A percentile compares a stretch with the other conserved stretches of the same genome.
phyloP scores from a whole-genome alignment of 2,797 vertebrate species.

The Erethizon dorsatum region DNA sequence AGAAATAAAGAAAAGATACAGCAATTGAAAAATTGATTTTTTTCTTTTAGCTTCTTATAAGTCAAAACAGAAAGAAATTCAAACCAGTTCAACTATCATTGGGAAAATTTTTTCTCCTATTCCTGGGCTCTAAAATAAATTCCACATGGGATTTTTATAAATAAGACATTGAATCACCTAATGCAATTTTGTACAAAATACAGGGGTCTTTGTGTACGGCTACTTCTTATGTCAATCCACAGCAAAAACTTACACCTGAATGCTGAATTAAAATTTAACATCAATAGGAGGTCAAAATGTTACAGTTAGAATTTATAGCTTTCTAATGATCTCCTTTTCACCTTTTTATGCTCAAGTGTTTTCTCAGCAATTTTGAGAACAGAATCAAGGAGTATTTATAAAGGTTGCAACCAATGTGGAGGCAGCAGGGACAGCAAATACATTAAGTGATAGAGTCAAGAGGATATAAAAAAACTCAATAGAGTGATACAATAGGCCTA shows the following conservation, averaged over 20 bases:
- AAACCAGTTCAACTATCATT: neutral
- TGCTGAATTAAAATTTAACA: slow-evolving; percentile 63
- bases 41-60: slow-evolving; percentile 39
- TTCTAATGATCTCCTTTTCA: slow-evolving; percentile 58
- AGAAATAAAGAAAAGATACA: slow-evolving; percentile 35
- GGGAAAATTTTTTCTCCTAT: neutral
- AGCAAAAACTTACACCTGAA: slow-evolving; percentile 52
- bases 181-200: slow-evolving; percentile 62
- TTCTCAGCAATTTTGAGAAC: slow-evolving; percentile 59
- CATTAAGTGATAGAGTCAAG: slow-evolving; percentile 40
- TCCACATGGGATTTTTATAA: slow-evolving; percentile 63
- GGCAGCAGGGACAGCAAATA: slow-evolving; percentile 24
- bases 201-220: neutral
- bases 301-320: slow-evolving; percentile 58
- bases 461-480: slow-evolving; percentile 23
- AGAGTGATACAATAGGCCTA: neutral
- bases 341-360: slow-evolving; percentile 47
- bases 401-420: slow-evolving; percentile 27
- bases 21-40: slow-evolving; percentile 30
- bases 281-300: slow-evolving; percentile 66
- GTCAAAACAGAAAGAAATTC: slow-evolving; percentile 57
- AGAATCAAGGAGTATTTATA: slow-evolving; percentile 42
- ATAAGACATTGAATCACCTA: slow-evolving; percentile 54
- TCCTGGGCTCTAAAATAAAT: slow-evolving; percentile 54
- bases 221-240: slow-evolving; percentile 31